Percentiles rank a stretch among this genome's conserved stretches.
Conservation (phyloP, 2,888 invertebrate genomes). For the Callyntrura sp. region DNA sequence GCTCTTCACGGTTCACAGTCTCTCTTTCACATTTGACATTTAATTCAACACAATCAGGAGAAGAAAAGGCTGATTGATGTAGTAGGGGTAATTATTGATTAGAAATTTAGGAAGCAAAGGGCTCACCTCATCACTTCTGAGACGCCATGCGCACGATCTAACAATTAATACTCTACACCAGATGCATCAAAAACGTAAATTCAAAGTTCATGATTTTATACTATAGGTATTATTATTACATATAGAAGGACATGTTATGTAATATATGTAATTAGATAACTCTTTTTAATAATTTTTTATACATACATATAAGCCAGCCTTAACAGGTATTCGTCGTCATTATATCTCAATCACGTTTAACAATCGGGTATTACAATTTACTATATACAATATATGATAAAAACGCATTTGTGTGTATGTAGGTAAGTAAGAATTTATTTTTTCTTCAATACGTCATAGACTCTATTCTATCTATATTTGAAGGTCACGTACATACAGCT, state of each 20-base stretch:
- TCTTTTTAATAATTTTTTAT: neutral
- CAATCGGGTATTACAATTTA: neutral
- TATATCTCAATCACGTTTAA: neutral
- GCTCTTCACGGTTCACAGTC: constrained; percentile 67
- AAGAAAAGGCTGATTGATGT: neutral
- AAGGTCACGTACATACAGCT: constrained; percentile 36
- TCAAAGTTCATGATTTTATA: neutral
- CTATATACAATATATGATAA: neutral
- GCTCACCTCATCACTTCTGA: neutral
- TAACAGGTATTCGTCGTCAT: constrained; percentile 19
- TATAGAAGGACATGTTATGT: neutral
- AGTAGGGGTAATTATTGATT: neutral
- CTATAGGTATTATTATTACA: neutral
- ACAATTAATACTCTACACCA: constrained; percentile 11
- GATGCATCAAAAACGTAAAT: neutral
- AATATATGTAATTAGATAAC: neutral
- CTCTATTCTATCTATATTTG: neutral
- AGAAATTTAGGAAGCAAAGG: too few species aligned
- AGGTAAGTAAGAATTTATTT: neutral
- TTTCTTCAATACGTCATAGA: neutral
- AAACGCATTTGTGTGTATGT: neutral
- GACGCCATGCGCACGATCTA: neutral
- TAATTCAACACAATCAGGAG: neutral
- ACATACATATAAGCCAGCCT: constrained; percentile 26
- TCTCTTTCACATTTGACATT: constrained; percentile 39